phyloP scores from a whole-genome alignment of 1,140 invertebrate genomes.

The Drosophila bocki region DNA sequence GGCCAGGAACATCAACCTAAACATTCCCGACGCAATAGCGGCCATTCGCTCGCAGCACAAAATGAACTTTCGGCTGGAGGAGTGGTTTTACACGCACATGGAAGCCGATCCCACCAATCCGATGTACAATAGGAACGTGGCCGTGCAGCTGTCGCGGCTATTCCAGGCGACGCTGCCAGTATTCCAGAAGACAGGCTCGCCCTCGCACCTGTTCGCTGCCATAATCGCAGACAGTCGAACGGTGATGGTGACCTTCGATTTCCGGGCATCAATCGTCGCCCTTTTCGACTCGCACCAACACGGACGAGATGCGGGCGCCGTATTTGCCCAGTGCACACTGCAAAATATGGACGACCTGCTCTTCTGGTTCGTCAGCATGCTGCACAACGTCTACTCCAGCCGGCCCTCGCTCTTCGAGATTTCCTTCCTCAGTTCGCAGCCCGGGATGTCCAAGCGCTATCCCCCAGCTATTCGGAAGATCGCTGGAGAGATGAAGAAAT shows the following conservation, averaged over 20 bases:
- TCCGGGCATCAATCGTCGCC: conserved; percentile 68
- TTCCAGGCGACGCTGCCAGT: conserved; percentile 72
- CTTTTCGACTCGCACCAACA: conserved; percentile 82
- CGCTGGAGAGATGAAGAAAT: conserved; percentile 64
- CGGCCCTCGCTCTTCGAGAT: conserved; percentile 74
- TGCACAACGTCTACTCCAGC: conserved; percentile 75
- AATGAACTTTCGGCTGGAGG: conserved; percentile 77
- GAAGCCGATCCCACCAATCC: conserved; percentile 72
- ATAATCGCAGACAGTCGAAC: conserved; percentile 81
- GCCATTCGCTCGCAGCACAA: conserved; percentile 71
- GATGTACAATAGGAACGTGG: conserved; percentile 72
- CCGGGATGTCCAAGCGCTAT: conserved; percentile 71
- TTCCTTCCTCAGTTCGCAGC: conserved; percentile 74
- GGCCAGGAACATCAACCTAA: conserved; percentile 67
- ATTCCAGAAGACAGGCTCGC: conserved; percentile 57
- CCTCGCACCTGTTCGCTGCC: conserved; percentile 70
- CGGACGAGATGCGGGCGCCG: conserved; percentile 74
- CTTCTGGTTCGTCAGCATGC: conserved; percentile 79
- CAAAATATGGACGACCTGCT: conserved; percentile 71
- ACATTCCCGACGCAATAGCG: conserved; percentile 78
- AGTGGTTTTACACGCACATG: conserved; percentile 84
- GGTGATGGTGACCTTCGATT: conserved; percentile 77
- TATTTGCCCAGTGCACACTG: conserved; percentile 74
- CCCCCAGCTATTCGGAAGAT: conserved; percentile 72
- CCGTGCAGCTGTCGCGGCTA: conserved; percentile 66